Conservation (phyloP, 1,140 invertebrate species). For the Microplitis mediator region DNA sequence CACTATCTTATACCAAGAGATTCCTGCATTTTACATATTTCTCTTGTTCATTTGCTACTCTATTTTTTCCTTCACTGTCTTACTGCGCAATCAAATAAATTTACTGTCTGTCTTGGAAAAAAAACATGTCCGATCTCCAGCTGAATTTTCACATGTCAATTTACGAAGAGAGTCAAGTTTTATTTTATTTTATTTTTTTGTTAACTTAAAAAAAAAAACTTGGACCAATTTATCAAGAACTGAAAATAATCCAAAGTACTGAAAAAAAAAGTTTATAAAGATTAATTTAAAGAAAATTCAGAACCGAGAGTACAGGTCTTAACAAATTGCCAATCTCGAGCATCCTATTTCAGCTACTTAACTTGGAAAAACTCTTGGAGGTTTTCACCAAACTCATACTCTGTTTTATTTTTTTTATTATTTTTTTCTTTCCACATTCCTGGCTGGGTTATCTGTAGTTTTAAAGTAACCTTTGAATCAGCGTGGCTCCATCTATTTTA, state of each 20-base stretch:
- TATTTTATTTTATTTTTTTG: too few relatives aligned
- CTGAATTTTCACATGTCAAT: too few relatives aligned
- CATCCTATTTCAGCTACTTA: neutral
- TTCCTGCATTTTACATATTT: slow-evolving; percentile 30
- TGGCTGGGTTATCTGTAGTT: neutral
- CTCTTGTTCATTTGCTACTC: slow-evolving; percentile 18
- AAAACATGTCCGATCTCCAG: neutral
- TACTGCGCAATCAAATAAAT: too few relatives aligned
- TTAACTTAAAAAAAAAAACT: too few relatives aligned
- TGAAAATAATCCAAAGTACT: too few relatives aligned
- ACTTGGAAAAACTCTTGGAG: neutral
- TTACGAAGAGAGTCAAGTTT: too few relatives aligned
- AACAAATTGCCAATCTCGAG: slow-evolving; percentile 27
- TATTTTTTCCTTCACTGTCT: too few relatives aligned
- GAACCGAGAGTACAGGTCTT: neutral
- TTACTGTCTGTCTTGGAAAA: too few relatives aligned
- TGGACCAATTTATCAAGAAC: neutral
- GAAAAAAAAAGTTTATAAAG: neutral
- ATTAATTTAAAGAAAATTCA: neutral
- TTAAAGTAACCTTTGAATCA: slow-evolving; percentile 5
- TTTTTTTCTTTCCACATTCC: neutral
- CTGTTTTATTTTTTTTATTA: neutral
- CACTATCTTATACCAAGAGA: slow-evolving; percentile 32
- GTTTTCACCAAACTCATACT: neutral
- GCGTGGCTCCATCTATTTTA: slow-evolving; percentile 16